Evolutionary conservation across 2,113 vertebrate species (phyloP), one percentile per base, ranked within the genome.

Genomic region (Rhabdornis inornatus): DNA sequence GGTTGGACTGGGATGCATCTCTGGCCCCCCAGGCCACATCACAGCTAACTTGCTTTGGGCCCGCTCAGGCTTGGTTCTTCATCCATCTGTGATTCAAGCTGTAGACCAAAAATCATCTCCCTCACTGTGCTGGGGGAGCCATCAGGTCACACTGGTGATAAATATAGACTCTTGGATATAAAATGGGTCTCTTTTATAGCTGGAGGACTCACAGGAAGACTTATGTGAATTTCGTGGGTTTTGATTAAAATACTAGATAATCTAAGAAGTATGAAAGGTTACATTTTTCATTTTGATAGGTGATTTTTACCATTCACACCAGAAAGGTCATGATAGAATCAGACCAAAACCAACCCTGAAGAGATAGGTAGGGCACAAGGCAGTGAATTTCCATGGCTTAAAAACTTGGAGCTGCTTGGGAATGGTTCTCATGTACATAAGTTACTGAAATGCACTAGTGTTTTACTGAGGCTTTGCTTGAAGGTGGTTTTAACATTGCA

Each of bases 1-100:
- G 28, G 30, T 35, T 78, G 37, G 55, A 12, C 53, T 25, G 49
- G 40, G 31, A 28, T 2, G 6, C 21, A 4, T 2, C 1, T 59
- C 20, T 35, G 30, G 19, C 37, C 23, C 33, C 21, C 20, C 1
- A 0, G 27, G 25, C 49, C 40, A 53, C 60, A 30, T 27, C 9
- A 3, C 15, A 2, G 35, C 42, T 61, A 63, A 4, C 15, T 61
- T 4, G 7, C 59, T 57, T 90, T 35, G 64, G 28, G 20, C 70
- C 42, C 1, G 0, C 1, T 3, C 0, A 0, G 25, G 44, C 12
- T 60, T 53, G 61, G 20, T 77, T 86, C 44, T 86, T 90, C n/a
- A 30, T 52, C 37, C 12, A 5, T 25, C 71, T 13, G 0, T 40
- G 42, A 37, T 55, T 66, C 37, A 16, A 77, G 15, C 57, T 39